Conservation (phyloP, 1,140 invertebrate species). For the Plodia interpunctella region DNA sequence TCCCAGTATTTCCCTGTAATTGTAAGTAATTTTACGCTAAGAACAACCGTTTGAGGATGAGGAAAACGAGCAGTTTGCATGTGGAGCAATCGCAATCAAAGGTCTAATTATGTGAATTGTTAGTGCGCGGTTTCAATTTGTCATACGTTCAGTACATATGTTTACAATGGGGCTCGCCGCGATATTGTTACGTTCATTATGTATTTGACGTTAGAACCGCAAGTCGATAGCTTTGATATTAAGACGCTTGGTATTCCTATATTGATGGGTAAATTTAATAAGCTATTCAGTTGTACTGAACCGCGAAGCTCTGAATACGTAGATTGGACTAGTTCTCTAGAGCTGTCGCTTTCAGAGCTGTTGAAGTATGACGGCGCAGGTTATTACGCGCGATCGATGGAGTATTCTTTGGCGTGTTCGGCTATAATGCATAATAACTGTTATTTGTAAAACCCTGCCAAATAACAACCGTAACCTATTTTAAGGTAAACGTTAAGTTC, state of each 20-base stretch:
- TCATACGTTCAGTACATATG: constrained; percentile 5
- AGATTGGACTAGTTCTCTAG: constrained; percentile 9
- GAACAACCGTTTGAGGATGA: background rate
- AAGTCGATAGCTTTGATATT: constrained; percentile 19
- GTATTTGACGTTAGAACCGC: constrained; percentile 25
- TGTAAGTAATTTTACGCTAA: constrained; percentile 9
- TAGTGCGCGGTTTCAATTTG: constrained; percentile 5
- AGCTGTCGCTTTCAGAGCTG: background rate
- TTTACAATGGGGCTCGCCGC: constrained; percentile 30
- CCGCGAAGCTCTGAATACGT: constrained; percentile 8
- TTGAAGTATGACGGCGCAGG: background rate
- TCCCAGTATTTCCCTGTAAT: background rate
- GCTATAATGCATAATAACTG: constrained; percentile 23
- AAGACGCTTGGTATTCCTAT: background rate
- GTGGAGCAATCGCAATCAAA: background rate
- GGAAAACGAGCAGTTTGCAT: constrained; percentile 6
- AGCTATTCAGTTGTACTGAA: constrained; percentile 11
- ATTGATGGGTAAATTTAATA: constrained; percentile 7
- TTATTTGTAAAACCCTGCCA: constrained; percentile 20
- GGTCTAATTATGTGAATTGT: constrained; percentile 6
- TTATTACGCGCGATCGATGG: constrained; percentile 13
- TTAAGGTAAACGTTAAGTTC: constrained; percentile 8
- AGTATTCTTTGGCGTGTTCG: constrained; percentile 14
- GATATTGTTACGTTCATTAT: constrained; percentile 30
- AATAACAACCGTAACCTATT: constrained; percentile 13